A percentile compares a stretch with the other conserved stretches of the same genome.
Evolutionary conservation across 2,113 vertebrate species (phyloP).

Genomic region (Philantomba maxwellii): DNA sequence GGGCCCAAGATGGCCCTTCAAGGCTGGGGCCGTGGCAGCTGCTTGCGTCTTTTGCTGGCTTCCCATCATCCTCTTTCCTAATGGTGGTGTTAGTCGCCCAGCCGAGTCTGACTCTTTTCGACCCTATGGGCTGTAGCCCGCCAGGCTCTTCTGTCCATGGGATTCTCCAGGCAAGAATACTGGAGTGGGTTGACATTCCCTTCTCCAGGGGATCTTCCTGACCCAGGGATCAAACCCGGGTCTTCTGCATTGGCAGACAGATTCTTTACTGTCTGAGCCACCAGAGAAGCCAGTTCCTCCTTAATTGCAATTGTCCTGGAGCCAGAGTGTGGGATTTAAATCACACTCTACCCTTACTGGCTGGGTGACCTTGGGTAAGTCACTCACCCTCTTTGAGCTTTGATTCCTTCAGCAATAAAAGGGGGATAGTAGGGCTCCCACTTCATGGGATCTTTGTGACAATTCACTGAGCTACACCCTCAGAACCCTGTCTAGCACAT

Average conservation of each 20-base stretch:
- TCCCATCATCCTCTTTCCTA: neutral
- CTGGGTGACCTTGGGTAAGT: neutral
- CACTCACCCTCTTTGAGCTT: neutral
- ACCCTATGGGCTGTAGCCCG: neutral
- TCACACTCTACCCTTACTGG: too few relatives aligned
- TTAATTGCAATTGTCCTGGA: neutral
- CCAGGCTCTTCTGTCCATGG: neutral
- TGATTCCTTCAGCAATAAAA: neutral
- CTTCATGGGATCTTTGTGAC: fast-evolving
- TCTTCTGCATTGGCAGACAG: neutral
- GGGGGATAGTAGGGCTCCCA: neutral
- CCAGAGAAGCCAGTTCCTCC: neutral
- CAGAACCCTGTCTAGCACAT: neutral
- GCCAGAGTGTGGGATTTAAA: neutral
- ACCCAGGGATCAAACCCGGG: neutral
- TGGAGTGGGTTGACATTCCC: neutral
- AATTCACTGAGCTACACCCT: neutral
- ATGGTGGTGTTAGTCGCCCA: neutral
- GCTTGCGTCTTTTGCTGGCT: fast-evolving
- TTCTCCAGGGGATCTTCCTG: neutral
- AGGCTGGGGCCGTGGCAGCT: neutral
- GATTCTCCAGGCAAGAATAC: neutral
- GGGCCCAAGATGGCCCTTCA: neutral
- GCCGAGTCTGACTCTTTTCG: neutral
- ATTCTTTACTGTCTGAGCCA: neutral